Base-by-base conservation (phyloP, 2,888 invertebrate genomes). In the Phymatocera aterrima region DNA sequence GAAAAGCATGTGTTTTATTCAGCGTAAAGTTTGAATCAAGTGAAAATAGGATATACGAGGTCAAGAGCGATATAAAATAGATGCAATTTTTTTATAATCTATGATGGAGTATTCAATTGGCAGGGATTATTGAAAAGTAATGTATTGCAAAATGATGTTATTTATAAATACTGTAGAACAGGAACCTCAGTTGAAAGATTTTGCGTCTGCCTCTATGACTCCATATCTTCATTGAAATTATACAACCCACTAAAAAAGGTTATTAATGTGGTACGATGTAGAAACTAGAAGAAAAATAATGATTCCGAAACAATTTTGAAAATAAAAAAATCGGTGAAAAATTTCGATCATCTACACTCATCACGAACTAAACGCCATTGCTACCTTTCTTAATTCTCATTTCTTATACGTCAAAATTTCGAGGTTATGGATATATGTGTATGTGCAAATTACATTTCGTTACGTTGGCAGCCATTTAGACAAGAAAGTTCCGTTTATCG, bases 311-410 rank as follows among this genome's bases (percentile, higher is more conserved):
- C n/a, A n/a, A 75, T 54, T 51, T 31, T 64, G 43, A 40, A 64
- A 68, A 57, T 51, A 77, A 75, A 77, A 77, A 72, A 64, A 72
- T 18, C 54, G 61, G 78, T 64, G 65, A 78, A 77, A 48, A 78
- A 78, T 70, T 64, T 79, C 77, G 77, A 80, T 40, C 65, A 31
- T 28, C 40, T 40, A 51, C 75, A 34, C 78, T 80, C 54, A 72
- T 81, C 78, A 72, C 80, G 77, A 70, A 80, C 65, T 79, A 77
- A 82, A 65, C 80, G 82, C 82, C 82, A 82, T 82, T 81, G 78
- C 79, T 72, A 80, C 68, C 68, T 68, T 68, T 15, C n/a, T 28
- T 43, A 68, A 70, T 78, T 37, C 24, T 78, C 64, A 68, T 75
- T 78, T 37, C 24, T 78, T 68, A 48, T 80, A 82, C 78, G 82